Conservation (phyloP, 2,797 vertebrate species). For the Euphonia xanthogaster region DNA sequence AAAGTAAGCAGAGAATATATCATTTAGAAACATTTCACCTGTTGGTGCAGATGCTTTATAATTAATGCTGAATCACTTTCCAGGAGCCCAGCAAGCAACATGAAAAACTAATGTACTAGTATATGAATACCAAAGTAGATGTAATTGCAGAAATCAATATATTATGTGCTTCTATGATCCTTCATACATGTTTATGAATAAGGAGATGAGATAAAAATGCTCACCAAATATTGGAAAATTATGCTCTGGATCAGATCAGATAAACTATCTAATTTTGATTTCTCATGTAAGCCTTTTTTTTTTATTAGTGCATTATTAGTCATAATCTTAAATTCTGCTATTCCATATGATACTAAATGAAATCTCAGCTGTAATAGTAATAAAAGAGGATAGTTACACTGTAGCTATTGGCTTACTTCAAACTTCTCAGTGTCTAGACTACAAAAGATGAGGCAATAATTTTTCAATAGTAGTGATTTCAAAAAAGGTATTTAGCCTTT, state of each 20-base stretch:
- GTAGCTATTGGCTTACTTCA: neutral
- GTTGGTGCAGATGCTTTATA: neutral
- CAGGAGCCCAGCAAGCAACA: neutral
- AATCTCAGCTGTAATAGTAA: neutral
- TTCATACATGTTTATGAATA: neutral
- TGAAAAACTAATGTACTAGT: neutral
- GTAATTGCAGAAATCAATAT: neutral
- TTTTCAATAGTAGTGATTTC: neutral
- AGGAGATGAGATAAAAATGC: neutral
- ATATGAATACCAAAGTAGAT: neutral
- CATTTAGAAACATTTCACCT: neutral
- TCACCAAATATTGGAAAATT: neutral
- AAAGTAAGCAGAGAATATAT: neutral
- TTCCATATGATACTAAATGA: neutral
- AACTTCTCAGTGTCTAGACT: neutral
- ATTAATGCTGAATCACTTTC: neutral
- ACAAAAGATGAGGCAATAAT: neutral
- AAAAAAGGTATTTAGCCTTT: neutral
- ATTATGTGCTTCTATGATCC: neutral
- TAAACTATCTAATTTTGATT: neutral
- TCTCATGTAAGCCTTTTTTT: neutral
- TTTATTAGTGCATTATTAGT: neutral
- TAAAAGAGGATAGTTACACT: neutral
- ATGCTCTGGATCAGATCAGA: neutral
- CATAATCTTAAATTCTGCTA: neutral